Evolutionary conservation across 2,113 vertebrate species (phyloP), one percentile per base, ranked within the genome.

Genomic region (Muntiacus muntjak): DNA sequence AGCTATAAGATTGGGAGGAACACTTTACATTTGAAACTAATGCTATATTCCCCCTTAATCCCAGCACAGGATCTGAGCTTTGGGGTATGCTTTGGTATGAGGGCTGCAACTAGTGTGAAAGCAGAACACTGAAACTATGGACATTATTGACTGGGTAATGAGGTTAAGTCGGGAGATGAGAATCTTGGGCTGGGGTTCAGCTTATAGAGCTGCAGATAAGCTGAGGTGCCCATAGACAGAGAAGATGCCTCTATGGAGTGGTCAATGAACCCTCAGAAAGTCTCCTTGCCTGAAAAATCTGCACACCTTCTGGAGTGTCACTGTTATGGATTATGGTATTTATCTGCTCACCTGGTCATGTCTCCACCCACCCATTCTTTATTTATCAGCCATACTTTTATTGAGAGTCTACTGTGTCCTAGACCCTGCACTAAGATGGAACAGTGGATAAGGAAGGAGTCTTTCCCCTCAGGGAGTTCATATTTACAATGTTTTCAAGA

Each of bases 1-100:
- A 96, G 91, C 81, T 96, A 28, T 89, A 87, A 96, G 86, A 74
- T 89, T 89, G 71, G 36, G 62, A 95, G 57, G 93, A 96, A 87
- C 47, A 82, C 30, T 85, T 83, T 82, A 92, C 82, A 76, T 88
- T 98, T 62, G 47, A 95, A 94, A 76, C 33, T 55, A 67, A 87
- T 58, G 15, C 28, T 23, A 45, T 16, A 45, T 86, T 74, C 43
- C 28, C 4, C 26, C 30, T 92, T 33, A 90, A 5, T 23, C 30
- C 58, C 33, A 85, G 71, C 16, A 62, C 16, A 97, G 40, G 14
- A 81, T 76, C 36, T 89, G 89, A 96, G 26, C 57, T 96, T 89
- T 54, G 40, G 50, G 52, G 4, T 89, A 12, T 60, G 47, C 25
- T 89, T 45, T 95, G 78, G 57, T 47, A 74, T 28, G 62, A 97